Conservation (phyloP, 2,113 vertebrate species). For the Callopanchax toddi region DNA sequence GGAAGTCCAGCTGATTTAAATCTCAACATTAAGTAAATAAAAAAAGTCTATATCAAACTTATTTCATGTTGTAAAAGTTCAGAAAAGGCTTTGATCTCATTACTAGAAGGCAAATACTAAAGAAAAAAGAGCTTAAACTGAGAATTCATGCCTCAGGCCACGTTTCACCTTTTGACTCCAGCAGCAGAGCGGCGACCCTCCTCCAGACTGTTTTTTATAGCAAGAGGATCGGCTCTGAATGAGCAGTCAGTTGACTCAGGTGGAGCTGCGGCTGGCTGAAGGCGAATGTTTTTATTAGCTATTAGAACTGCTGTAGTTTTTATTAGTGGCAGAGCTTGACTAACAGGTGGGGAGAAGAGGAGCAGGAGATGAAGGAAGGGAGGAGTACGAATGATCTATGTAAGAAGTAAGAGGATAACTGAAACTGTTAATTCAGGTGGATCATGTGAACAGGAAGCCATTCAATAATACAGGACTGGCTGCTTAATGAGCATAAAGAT, state of each 20-base stretch:
- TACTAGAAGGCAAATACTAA: slow-evolving; percentile 10
- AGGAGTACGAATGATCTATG: not conserved
- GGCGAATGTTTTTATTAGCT: slow-evolving; percentile 51
- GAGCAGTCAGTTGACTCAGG: slow-evolving; percentile 71
- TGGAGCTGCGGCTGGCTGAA: slow-evolving; percentile 54
- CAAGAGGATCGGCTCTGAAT: slow-evolving; percentile 59
- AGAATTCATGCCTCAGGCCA: slow-evolving; percentile 20
- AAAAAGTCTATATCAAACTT: not conserved
- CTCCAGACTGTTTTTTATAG: slow-evolving; percentile 59
- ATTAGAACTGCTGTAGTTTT: slow-evolving; percentile 40
- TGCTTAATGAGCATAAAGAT: not conserved
- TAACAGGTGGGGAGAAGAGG: slow-evolving; percentile 24
- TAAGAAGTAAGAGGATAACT: not conserved
- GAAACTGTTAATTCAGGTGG: slow-evolving; percentile 1
- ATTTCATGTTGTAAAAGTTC: not conserved
- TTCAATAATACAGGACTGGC: not conserved
- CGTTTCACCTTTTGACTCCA: slow-evolving; percentile 33
- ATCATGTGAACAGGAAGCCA: not conserved
- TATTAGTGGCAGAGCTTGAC: slow-evolving; percentile 20
- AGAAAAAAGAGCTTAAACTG: slow-evolving; percentile 1
- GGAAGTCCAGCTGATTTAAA: too few relatives aligned
- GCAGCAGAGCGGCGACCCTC: slow-evolving; percentile 16
- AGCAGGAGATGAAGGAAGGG: not conserved
- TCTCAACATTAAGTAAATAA: too few relatives aligned
- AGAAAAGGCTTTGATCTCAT: not conserved